phyloP scores from a whole-genome alignment of 2,888 invertebrate species.

The Scaptomyza tumidula region DNA sequence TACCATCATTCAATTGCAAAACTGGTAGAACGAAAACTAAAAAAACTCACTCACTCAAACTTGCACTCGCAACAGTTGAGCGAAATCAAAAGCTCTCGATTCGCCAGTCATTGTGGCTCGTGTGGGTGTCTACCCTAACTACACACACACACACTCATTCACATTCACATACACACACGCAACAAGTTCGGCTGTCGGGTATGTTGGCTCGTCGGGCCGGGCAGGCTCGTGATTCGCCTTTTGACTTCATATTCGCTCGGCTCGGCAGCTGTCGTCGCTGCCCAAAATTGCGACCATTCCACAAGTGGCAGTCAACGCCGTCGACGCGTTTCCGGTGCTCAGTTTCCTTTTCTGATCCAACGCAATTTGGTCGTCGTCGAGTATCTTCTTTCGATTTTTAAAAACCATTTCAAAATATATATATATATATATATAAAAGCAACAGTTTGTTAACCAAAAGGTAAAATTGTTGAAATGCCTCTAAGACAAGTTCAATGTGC shows the following conservation, averaged over 20 bases:
- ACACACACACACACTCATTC: not conserved
- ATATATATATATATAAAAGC: not conserved
- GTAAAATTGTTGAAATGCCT: constrained; percentile 18
- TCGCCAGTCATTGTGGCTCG: constrained; percentile 54
- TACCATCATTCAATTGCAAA: constrained; percentile 29
- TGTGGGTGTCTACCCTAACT: constrained; percentile 57
- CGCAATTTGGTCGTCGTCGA: constrained; percentile 52
- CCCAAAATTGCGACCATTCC: constrained; percentile 67
- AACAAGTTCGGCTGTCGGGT: constrained; percentile 45
- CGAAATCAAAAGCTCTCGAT: constrained; percentile 58
- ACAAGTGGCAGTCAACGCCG: constrained; percentile 78
- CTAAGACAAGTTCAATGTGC: constrained; percentile 31
- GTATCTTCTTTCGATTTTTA: constrained; percentile 25
- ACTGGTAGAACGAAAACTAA: not conserved
- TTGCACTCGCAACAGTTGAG: constrained; percentile 46
- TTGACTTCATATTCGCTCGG: constrained; percentile 31
- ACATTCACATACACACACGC: not conserved
- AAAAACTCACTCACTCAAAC: constrained; percentile 15
- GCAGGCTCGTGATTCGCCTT: constrained; percentile 70
- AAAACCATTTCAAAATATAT: constrained; percentile 7
- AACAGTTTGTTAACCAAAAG: constrained; percentile 5
- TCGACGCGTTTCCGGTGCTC: constrained; percentile 80
- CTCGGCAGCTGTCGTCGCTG: constrained; percentile 27
- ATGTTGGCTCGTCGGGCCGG: constrained; percentile 50
- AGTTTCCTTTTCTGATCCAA: constrained; percentile 59